Conservation (phyloP, 2,888 invertebrate species). For the Trissonchulus latispiculum region DNA sequence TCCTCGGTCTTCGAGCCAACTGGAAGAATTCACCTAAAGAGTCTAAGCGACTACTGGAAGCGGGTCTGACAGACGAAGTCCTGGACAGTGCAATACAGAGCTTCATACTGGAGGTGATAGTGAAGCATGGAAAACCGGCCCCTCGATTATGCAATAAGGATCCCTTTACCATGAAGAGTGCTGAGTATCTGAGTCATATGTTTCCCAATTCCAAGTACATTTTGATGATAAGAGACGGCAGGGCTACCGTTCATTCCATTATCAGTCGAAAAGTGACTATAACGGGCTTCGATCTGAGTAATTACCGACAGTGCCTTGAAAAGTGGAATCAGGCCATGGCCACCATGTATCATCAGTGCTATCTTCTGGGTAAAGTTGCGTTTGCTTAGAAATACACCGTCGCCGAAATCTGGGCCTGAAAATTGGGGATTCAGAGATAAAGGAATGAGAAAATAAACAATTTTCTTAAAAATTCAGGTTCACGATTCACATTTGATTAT, state of each 20-base stretch:
- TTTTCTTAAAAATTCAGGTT: no score
- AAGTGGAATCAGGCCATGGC: constrained; percentile 95
- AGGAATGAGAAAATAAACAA: no score
- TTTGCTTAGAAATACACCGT: constrained; percentile 24
- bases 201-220: constrained; percentile 97
- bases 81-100: constrained; percentile 90
- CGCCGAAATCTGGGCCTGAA: no score
- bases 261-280: constrained; percentile 80
- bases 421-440: no score
- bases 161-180: constrained; percentile 93
- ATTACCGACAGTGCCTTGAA: constrained; percentile 81
- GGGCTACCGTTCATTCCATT: constrained; percentile 96
- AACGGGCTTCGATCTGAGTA: constrained; percentile 84
- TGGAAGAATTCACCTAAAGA: constrained; percentile 92
- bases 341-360: constrained; percentile 86
- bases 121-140: constrained; percentile 63
- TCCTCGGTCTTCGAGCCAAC: constrained; percentile 85
- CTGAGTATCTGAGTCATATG: constrained; percentile 79
- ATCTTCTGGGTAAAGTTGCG: constrained; percentile 56
- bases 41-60: constrained; percentile 71
- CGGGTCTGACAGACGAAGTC: constrained; percentile 81
- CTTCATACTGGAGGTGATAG: constrained; percentile 82
- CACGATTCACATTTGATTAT: no score
- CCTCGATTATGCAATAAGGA: constrained; percentile 95
- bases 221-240: constrained; percentile 94